Base-by-base conservation (phyloP, 2,797 vertebrate species). In the Galagoides demidoff region DNA sequence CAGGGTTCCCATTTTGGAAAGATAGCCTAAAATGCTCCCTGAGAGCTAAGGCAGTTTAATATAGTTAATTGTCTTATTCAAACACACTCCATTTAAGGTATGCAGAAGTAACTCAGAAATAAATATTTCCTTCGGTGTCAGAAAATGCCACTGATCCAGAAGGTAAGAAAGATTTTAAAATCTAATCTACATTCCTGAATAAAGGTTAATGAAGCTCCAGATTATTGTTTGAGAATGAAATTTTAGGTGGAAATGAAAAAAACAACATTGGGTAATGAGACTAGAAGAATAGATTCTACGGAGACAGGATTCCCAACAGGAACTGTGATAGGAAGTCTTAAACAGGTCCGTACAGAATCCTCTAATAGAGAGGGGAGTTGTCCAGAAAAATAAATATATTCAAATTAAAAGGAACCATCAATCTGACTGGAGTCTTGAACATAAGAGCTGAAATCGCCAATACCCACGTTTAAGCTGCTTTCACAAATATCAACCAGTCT, bases 401-500 rank as follows among this genome's bases (percentile, higher is more conserved):
- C 13, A 29, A 77, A 92, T 76, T 66, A 52, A 94, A 77, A 90
- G 61, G 76, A 10, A 43, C 23, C 39, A 31, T 57, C 9, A 9
- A 49, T 59, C 25, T 95, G 43, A 89, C 1, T 29, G 23, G 14
- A 85, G 84, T 85, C 85, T 34, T 89, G 3, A 25, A 43, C 27
- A 11, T 74, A n/a, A 77, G 16, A 71, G 16, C 39, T 92, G 57
- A 85, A 68, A 90, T 34, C 10, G 11, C 63, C 14, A 59, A 76
- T 19, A 92, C 14, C 7, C 78, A 94, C 95, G 89, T 45, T 77
- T 81, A 88, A 43, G 43, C 25, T 77, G 52, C 77, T 92, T 87
- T 85, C 92, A 85, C 27, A 78, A 7, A 22, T 85, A 37, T 31
- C 76, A 84, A 37, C 71, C 5, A 29, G 29, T 16, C n/a, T 73